These are phyloP conservation scores for Urophycis tenuis DNA, from an alignment of 2,797 vertebrate species.

Conservation along the genomic window DNA sequence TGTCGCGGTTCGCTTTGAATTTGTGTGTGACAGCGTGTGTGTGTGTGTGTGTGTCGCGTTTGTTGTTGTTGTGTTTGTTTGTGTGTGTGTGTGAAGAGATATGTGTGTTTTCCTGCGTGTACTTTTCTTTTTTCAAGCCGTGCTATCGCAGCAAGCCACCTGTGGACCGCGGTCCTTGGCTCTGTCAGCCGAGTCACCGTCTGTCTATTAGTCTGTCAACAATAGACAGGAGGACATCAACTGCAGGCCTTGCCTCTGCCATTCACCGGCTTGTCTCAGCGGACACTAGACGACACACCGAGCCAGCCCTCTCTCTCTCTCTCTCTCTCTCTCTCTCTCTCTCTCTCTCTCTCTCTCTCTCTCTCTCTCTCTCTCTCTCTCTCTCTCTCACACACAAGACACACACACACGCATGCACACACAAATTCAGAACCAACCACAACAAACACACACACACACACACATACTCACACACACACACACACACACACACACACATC, in stretches of 20 bases:
- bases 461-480: conserved; percentile 42
- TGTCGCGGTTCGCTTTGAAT: not conserved
- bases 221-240: conserved; percentile 58
- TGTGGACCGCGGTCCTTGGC: conserved; percentile 50
- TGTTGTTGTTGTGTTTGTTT: no score
- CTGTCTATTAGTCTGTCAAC: conserved; percentile 42
- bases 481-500: conserved; percentile 25
- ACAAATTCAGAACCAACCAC: conserved; percentile 7
- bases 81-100: no score
- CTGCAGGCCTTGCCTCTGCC: conserved; percentile 32
- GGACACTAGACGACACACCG: conserved; percentile 38
- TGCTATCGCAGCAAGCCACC: conserved; percentile 56
- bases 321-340: no score
- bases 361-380: no score
- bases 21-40: no score
- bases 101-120: not conserved
- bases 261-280: conserved; percentile 25
- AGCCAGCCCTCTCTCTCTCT: no score
- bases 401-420: conserved; percentile 22
- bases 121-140: conserved; percentile 42
- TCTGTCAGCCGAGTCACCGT: conserved; percentile 33
- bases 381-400: no score
- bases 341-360: no score
- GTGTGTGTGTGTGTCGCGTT: no score
- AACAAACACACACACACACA: conserved; percentile 39